A percentile compares a stretch with the other conserved stretches of the same genome.
Evolutionary conservation across 2,113 vertebrate species (phyloP).

Genomic region (Oncorhynchus masou): DNA sequence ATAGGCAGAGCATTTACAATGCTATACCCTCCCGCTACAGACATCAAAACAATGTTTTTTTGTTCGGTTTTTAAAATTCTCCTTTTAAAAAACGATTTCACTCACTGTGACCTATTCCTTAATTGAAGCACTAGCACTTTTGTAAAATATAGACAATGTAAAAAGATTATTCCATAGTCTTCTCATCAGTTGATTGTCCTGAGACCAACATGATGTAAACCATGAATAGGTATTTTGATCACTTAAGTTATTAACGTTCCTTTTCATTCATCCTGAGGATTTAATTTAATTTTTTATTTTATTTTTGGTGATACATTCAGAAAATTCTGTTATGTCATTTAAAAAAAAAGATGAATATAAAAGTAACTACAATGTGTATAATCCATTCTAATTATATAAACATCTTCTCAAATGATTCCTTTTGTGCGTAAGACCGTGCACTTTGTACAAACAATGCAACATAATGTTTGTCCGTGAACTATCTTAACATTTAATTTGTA

Average conservation of each 20-base stretch:
- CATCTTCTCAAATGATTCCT: conserved; percentile 7
- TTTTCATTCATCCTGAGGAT: neutral
- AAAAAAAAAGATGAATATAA: neutral
- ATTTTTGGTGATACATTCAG: neutral
- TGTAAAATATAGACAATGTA: conserved; percentile 6
- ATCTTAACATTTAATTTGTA: neutral
- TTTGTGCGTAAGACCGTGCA: neutral
- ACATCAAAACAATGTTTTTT: conserved; percentile 6
- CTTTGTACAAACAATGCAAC: conserved; percentile 29
- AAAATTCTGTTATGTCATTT: neutral
- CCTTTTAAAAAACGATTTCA: neutral
- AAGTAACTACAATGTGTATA: neutral
- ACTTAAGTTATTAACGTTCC: neutral
- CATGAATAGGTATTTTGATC: neutral
- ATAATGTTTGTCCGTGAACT: neutral
- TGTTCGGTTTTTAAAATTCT: neutral
- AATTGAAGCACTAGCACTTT: conserved; percentile 60
- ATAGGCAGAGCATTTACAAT: neutral
- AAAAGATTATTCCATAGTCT: neutral
- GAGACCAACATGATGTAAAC: neutral
- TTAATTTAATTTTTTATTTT: neutral
- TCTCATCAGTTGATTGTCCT: neutral
- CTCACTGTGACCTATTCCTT: conserved; percentile 30
- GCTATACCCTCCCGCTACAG: neutral
- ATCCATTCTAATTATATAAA: neutral